Evolutionary conservation across 2,888 invertebrate species (phyloP).

Genomic region (Zeuzera pyrina): DNA sequence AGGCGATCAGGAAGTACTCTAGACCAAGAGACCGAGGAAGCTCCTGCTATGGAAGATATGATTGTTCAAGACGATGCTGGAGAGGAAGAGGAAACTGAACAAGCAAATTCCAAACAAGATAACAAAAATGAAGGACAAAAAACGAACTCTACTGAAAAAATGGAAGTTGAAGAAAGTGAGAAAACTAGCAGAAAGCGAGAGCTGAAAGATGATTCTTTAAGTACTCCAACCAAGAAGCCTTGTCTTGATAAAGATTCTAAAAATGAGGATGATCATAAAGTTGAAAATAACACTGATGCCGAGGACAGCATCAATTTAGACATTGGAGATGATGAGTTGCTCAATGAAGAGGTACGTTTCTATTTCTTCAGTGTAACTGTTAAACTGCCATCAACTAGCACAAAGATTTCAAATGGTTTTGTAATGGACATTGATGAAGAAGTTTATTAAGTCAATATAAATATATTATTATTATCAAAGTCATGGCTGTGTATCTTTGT

Average conservation of each 20-base stretch:
- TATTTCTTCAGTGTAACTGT: conserved; percentile 63
- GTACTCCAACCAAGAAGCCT: conserved; percentile 43
- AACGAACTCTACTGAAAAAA: conserved; percentile 23
- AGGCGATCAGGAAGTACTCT: conserved; percentile 53
- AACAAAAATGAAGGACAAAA: conserved; percentile 15
- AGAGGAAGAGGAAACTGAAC: conserved; percentile 53
- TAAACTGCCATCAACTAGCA: conserved; percentile 34
- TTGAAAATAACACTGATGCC: conserved; percentile 76
- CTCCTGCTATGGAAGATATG: conserved; percentile 63
- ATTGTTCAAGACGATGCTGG: conserved; percentile 62
- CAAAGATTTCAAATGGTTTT: conserved; percentile 40
- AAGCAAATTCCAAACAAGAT: too few species aligned
- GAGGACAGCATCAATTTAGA: conserved; percentile 87
- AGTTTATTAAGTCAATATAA: background rate
- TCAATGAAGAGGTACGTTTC: conserved; percentile 82
- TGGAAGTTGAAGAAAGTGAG: conserved; percentile 44
- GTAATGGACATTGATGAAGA: conserved; percentile 56
- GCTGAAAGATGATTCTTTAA: conserved; percentile 45
- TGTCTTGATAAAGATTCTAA: conserved; percentile 46
- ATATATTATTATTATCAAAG: conserved; percentile 4
- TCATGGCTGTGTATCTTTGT: too few species aligned
- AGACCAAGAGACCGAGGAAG: conserved; percentile 51
- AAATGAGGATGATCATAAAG: conserved; percentile 49
- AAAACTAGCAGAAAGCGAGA: conserved; percentile 51
- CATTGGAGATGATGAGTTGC: conserved; percentile 85